A percentile compares a stretch with the other conserved stretches of the same genome.
phyloP scores from a whole-genome alignment of 1,140 invertebrate species.

The Colletes gigas region DNA sequence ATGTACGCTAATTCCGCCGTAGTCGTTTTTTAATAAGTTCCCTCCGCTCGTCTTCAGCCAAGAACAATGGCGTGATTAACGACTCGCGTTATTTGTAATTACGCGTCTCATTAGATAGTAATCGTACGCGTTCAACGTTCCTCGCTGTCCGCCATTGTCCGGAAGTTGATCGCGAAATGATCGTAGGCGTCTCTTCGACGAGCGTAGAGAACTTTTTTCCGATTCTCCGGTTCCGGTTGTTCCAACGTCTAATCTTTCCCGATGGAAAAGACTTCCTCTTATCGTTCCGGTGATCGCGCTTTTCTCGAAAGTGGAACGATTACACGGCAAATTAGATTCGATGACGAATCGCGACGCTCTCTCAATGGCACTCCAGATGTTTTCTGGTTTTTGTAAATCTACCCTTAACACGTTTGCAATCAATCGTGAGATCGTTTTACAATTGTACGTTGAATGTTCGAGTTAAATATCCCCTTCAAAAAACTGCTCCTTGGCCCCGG shows the following conservation, averaged over 20 bases:
- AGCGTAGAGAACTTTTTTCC: neutral
- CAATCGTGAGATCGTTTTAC: too few species aligned
- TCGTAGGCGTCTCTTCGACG: neutral
- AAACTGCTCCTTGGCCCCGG: too few species aligned
- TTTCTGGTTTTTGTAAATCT: too few species aligned
- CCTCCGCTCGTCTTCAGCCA: neutral
- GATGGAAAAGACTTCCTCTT: neutral
- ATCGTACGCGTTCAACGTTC: neutral
- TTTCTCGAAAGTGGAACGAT: constrained; percentile 12
- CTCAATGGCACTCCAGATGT: too few species aligned
- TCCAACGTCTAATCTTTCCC: neutral
- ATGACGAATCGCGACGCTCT: neutral
- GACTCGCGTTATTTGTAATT: neutral
- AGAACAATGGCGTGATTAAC: constrained; percentile 8
- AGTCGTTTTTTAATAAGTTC: constrained; percentile 3
- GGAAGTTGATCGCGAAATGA: constrained; percentile 20
- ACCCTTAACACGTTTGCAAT: too few species aligned
- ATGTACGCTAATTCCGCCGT: constrained; percentile 2
- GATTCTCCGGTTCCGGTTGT: constrained; percentile 8
- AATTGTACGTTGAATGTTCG: too few species aligned
- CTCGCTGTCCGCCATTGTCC: neutral
- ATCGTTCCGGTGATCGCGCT: neutral
- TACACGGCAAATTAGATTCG: constrained; percentile 17
- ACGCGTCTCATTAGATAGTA: constrained; percentile 19
- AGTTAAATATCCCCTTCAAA: too few species aligned